A percentile compares a stretch with the other conserved stretches of the same genome.
These are phyloP conservation scores for Ypsolopha scabrella DNA, from an alignment of 2,888 invertebrate species.

Conservation along the genomic window DNA sequence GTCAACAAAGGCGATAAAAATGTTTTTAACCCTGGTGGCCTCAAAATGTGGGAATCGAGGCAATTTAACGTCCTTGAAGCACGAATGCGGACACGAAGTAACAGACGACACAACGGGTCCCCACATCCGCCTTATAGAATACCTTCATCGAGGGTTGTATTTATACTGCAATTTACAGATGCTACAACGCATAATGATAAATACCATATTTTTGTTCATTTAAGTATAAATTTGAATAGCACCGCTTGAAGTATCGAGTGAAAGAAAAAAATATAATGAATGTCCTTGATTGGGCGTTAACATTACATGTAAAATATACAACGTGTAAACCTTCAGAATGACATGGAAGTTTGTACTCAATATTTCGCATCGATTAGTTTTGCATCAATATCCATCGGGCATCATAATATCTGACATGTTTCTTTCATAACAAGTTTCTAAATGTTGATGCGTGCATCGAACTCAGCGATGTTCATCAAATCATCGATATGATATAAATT, in stretches of 20 bases:
- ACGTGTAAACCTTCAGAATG: constrained; percentile 6
- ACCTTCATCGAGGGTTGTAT: constrained; percentile 5
- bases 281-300: too few relatives aligned
- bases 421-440: neutral
- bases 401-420: neutral
- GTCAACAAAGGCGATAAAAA: constrained; percentile 13
- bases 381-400: neutral
- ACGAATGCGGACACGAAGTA: constrained; percentile 18
- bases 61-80: constrained; percentile 33
- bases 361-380: too few relatives aligned
- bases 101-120: constrained; percentile 22
- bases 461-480: neutral
- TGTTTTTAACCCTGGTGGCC: constrained; percentile 1
- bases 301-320: too few relatives aligned
- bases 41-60: neutral
- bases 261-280: too few relatives aligned
- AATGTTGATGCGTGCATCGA: neutral
- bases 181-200: too few relatives aligned
- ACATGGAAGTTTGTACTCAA: constrained; percentile 10
- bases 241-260: too few relatives aligned
- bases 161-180: constrained; percentile 3
- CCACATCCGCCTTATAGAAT: constrained; percentile 35
- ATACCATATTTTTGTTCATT: constrained; percentile 2
- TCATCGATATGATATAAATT: neutral
- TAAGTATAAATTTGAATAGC: too few relatives aligned